Evolutionary conservation across 2,888 invertebrate genomes (phyloP).

Genomic region (Synergus umbraculus): DNA sequence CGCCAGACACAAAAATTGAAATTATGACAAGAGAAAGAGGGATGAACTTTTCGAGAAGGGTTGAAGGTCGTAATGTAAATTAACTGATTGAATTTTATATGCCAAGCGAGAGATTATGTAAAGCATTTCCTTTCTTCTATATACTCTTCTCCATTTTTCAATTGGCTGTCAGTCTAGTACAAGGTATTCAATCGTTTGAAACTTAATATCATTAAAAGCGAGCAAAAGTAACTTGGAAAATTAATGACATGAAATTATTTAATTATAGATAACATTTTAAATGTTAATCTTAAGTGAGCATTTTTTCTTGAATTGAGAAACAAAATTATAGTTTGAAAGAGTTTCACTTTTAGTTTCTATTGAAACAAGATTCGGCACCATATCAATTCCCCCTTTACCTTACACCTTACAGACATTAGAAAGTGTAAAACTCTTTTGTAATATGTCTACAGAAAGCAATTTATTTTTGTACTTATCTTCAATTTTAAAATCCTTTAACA

Average conservation of each 20-base stretch:
- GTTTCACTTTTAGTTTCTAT: conserved; percentile 24
- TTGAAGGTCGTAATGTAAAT: background rate
- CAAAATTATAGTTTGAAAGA: conserved; percentile 23
- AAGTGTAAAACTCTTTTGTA: conserved; percentile 34
- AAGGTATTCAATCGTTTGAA: background rate
- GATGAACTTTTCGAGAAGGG: background rate
- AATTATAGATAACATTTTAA: background rate
- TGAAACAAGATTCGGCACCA: conserved; percentile 29
- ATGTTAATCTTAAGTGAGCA: no score
- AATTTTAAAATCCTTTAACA: no score
- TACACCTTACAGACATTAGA: conserved; percentile 19
- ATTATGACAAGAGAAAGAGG: background rate
- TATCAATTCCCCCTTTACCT: background rate
- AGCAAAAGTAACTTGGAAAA: background rate
- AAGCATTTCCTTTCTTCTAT: background rate
- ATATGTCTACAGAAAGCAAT: conserved; percentile 2
- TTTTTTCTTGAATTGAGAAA: conserved; percentile 20
- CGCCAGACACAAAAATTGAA: background rate
- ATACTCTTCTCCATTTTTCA: background rate
- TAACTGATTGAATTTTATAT: background rate
- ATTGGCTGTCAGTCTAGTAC: background rate
- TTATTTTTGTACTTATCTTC: conserved; percentile 8
- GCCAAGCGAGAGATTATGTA: background rate
- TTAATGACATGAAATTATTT: background rate
- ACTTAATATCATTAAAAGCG: background rate